Evolutionary conservation across 2,797 vertebrate genomes (phyloP).

Genomic region (Alauda arvensis): DNA sequence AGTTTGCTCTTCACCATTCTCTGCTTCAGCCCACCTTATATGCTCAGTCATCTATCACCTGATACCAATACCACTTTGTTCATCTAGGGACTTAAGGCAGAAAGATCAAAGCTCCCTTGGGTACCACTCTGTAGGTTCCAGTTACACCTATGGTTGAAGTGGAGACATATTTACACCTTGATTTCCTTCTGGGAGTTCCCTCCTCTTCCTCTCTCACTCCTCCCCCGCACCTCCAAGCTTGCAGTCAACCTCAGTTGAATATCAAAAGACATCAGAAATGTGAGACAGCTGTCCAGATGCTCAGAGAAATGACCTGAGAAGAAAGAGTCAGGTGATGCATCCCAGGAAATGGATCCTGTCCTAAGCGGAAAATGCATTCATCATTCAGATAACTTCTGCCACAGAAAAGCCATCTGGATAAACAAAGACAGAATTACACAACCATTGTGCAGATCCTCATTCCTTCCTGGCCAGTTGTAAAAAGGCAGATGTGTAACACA

Average conservation of each 20-base stretch:
- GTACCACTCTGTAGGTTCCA: constrained; percentile 5
- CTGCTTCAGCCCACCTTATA: neutral
- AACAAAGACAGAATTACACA: constrained; percentile 51
- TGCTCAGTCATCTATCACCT: neutral
- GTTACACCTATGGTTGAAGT: constrained; percentile 10
- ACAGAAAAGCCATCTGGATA: constrained; percentile 62
- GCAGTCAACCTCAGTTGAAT: neutral
- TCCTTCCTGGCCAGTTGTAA: constrained; percentile 14
- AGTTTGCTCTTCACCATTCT: neutral
- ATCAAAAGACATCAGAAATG: constrained; percentile 32
- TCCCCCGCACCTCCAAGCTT: neutral
- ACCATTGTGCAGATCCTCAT: neutral
- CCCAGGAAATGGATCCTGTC: constrained; percentile 53
- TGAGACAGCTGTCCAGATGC: constrained; percentile 47
- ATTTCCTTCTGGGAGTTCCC: neutral
- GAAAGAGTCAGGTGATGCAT: constrained; percentile 55
- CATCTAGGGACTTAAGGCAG: neutral
- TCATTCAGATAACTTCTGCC: constrained; percentile 55
- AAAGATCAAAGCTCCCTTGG: constrained; percentile 35
- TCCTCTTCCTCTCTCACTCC: constrained; percentile 1
- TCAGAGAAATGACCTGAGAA: constrained; percentile 50
- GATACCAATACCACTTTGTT: neutral
- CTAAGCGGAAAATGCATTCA: constrained; percentile 55
- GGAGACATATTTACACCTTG: neutral
- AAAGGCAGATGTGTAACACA: constrained; percentile 30